These are phyloP conservation scores for Zaprionus africanus DNA, from an alignment of 1,140 invertebrate species.

Conservation along the genomic window DNA sequence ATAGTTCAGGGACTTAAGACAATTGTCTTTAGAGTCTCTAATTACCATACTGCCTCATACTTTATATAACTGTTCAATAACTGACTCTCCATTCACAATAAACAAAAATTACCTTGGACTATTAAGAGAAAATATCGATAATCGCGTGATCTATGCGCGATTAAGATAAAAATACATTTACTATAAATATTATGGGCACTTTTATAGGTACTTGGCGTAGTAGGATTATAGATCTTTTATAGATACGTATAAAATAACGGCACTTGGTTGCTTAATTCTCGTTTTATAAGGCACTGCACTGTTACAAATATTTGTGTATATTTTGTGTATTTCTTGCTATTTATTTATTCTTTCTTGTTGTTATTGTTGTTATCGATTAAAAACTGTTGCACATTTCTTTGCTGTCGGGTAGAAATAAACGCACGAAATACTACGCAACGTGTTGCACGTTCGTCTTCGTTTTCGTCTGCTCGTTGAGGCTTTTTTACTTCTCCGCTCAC, in stretches of 20 bases:
- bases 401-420: conserved; percentile 12
- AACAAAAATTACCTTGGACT: conserved; percentile 61
- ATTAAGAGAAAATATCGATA: conserved; percentile 31
- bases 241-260: conserved; percentile 8
- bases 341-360: conserved; percentile 31
- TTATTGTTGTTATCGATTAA: conserved; percentile 9
- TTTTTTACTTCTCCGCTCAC: conserved; percentile 54
- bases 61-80: not conserved
- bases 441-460: conserved; percentile 60
- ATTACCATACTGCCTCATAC: not conserved
- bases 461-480: conserved; percentile 30
- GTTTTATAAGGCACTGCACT: conserved; percentile 53
- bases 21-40: conserved; percentile 13
- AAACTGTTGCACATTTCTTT: conserved; percentile 65
- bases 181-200: conserved; percentile 29
- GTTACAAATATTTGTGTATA: conserved; percentile 32
- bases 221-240: conserved; percentile 8
- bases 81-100: conserved; percentile 23
- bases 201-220: conserved; percentile 26
- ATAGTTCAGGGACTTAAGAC: conserved; percentile 27
- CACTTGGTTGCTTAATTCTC: conserved; percentile 10
- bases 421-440: conserved; percentile 59
- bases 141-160: conserved; percentile 57
- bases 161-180: conserved; percentile 41
- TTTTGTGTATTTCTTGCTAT: not conserved